These are phyloP conservation scores for Perdix hodgsoniae DNA, from an alignment of 2,797 vertebrate species.

Conservation along the genomic window DNA sequence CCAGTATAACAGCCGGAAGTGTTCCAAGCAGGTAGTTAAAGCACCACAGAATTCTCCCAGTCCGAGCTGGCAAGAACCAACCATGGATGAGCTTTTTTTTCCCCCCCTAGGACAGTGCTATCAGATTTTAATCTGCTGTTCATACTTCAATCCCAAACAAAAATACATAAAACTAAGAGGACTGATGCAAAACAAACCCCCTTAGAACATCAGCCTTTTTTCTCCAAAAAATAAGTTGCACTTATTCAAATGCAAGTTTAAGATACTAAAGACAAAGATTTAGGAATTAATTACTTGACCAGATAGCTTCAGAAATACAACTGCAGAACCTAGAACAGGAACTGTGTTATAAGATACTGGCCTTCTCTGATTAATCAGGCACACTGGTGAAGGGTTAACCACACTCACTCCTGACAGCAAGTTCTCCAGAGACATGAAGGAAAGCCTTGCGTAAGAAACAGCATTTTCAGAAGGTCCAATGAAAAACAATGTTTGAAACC, in stretches of 20 bases:
- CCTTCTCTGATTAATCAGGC: not conserved
- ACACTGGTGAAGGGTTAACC: not conserved
- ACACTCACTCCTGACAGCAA: not conserved
- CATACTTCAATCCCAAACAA: not conserved
- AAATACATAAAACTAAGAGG: not conserved
- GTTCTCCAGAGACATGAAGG: not conserved
- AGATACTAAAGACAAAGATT: not conserved
- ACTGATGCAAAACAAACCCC: not conserved
- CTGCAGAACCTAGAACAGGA: not conserved
- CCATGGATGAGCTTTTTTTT: not conserved
- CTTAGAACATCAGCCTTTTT: not conserved
- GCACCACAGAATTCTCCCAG: not conserved
- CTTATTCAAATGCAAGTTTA: not conserved
- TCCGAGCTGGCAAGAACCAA: not conserved
- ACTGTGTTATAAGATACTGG: not conserved
- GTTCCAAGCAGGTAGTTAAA: not conserved
- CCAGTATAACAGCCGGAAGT: not conserved
- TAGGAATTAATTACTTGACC: not conserved
- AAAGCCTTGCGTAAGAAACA: not conserved
- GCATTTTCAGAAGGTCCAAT: not conserved
- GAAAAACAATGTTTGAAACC: not conserved
- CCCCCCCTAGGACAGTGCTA: not conserved
- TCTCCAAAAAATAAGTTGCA: not conserved
- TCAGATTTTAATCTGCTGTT: constrained; percentile 9
- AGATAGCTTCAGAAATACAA: not conserved